Evolutionary conservation across 2,797 vertebrate species (phyloP).

Genomic region (Australoheros facetus): DNA sequence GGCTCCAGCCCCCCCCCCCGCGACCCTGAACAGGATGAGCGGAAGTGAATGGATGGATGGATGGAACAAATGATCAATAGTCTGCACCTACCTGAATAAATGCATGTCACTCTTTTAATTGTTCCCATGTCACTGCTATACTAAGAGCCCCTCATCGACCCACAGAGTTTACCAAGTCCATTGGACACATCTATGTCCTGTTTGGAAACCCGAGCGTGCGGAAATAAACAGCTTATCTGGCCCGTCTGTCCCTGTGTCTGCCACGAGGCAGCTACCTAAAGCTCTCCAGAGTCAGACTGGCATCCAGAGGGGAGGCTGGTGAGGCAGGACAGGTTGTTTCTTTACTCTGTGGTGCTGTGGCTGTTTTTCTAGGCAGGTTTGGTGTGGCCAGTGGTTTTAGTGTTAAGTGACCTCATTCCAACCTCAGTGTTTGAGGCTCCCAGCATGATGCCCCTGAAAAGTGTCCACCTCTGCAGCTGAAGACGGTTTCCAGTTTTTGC

Average conservation of each 20-base stretch:
- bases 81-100: neutral
- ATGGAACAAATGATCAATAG: neutral
- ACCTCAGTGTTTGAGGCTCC: constrained; percentile 41
- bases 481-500: neutral
- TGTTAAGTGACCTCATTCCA: constrained; percentile 35
- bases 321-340: constrained; percentile 30
- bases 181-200: constrained; percentile 26
- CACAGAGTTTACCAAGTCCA: constrained; percentile 8
- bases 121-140: neutral
- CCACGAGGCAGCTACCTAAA: constrained; percentile 13
- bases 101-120: neutral
- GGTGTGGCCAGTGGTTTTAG: constrained; percentile 40
- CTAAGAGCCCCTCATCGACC: neutral
- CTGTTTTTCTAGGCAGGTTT: constrained; percentile 51
- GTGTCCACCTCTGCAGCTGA: neutral
- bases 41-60: no score
- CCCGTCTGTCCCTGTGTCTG: constrained; percentile 16
- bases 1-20: no score
- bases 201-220: constrained; percentile 46
- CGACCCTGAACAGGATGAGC: no score
- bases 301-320: constrained; percentile 8
- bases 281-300: constrained; percentile 25
- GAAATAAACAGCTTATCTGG: constrained; percentile 54
- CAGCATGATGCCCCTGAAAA: constrained; percentile 19
- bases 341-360: constrained; percentile 41